phyloP scores from a whole-genome alignment of 1,140 invertebrate genomes.

The Drosophila arizonae region DNA sequence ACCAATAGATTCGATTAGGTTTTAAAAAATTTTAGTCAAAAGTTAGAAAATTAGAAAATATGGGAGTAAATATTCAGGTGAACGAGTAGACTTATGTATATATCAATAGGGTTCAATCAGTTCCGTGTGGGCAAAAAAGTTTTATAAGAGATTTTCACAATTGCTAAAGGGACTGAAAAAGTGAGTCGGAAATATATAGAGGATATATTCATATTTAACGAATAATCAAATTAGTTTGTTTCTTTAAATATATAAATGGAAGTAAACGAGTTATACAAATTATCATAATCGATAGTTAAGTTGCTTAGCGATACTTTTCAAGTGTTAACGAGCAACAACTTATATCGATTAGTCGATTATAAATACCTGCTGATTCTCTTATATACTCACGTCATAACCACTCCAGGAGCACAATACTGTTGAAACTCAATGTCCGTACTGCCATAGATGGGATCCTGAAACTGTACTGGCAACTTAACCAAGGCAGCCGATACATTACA shows the following conservation, averaged over 20 bases:
- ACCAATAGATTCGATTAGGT: not conserved
- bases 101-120: too few species aligned
- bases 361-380: not conserved
- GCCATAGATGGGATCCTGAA: conserved; percentile 89
- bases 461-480: conserved; percentile 85
- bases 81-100: too few species aligned
- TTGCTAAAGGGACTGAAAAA: too few species aligned
- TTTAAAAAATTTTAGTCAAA: not conserved
- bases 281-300: too few species aligned
- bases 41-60: not conserved
- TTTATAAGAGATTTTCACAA: too few species aligned
- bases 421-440: conserved; percentile 86
- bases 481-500: conserved; percentile 85
- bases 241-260: too few species aligned
- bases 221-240: too few species aligned
- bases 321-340: not conserved
- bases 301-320: not conserved
- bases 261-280: too few species aligned
- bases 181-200: too few species aligned
- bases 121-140: too few species aligned
- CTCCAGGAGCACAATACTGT: conserved; percentile 91
- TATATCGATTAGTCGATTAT: not conserved
- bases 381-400: conserved; percentile 87
- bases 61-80: too few species aligned
- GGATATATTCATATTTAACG: too few species aligned